These are phyloP conservation scores for Anoura caudifer DNA, from an alignment of 2,113 vertebrate genomes.

Conservation along the genomic window DNA sequence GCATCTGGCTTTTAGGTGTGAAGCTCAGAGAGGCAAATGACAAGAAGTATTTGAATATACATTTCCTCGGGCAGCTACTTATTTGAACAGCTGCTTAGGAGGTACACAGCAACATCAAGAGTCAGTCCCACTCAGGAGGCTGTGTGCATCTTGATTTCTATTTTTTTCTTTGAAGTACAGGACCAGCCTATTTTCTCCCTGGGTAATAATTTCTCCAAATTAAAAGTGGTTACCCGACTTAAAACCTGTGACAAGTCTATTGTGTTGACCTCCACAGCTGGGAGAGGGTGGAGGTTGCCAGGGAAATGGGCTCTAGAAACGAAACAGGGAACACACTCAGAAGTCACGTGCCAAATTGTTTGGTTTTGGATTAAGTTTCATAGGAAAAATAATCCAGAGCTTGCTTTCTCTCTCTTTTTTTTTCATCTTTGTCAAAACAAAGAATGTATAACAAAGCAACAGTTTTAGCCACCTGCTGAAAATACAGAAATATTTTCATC, in stretches of 20 bases:
- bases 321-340: slow-evolving; percentile 25
- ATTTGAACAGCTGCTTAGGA: slow-evolving; percentile 84
- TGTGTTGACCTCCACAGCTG: slow-evolving; percentile 72
- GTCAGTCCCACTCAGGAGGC: slow-evolving; percentile 67
- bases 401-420: slow-evolving; percentile 8
- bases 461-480: slow-evolving; percentile 65
- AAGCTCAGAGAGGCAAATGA: slow-evolving; percentile 63
- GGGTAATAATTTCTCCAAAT: slow-evolving; percentile 89
- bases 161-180: slow-evolving; percentile 77
- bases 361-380: slow-evolving; percentile 71
- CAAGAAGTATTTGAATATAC: slow-evolving; percentile 76
- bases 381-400: slow-evolving; percentile 64
- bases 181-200: slow-evolving; percentile 84
- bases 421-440: slow-evolving; percentile 72
- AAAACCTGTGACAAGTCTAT: slow-evolving; percentile 83
- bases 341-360: slow-evolving; percentile 64
- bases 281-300: slow-evolving; percentile 66
- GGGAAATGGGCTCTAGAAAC: slow-evolving; percentile 64
- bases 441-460: slow-evolving; percentile 63
- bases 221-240: slow-evolving; percentile 85
- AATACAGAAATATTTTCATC: slow-evolving; percentile 74
- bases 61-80: slow-evolving; percentile 81
- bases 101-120: slow-evolving; percentile 75
- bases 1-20: slow-evolving; percentile 80
- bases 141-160: slow-evolving; percentile 76